Conservation (phyloP, 2,113 vertebrate genomes). For the Hucho hucho region DNA sequence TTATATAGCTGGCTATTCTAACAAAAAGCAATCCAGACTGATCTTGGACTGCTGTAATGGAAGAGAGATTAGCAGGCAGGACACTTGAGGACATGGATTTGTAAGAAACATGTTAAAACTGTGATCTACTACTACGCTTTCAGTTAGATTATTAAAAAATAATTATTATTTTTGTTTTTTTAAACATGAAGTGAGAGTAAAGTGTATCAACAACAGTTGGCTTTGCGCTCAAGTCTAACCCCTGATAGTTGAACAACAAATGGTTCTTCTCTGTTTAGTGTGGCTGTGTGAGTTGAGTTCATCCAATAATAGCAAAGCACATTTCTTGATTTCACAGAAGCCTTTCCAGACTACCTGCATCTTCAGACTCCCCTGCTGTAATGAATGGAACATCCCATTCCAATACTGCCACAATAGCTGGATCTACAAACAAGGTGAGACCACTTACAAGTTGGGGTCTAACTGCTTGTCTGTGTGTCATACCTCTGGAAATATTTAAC, state of each 20-base stretch:
- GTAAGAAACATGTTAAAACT: slow-evolving; percentile 14
- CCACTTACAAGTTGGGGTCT: background rate
- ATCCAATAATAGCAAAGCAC: slow-evolving; percentile 2
- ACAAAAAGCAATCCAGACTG: background rate
- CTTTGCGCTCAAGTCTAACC: background rate
- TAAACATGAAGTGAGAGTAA: slow-evolving; percentile 3
- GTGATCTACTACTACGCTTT: no score
- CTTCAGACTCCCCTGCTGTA: slow-evolving; percentile 42
- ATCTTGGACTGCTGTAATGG: background rate
- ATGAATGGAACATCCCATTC: slow-evolving; percentile 64
- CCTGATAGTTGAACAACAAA: background rate
- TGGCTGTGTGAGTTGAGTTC: background rate
- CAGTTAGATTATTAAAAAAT: no score
- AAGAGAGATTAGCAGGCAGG: background rate
- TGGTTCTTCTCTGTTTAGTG: background rate
- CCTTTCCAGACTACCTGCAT: slow-evolving; percentile 65
- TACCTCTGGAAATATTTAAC: background rate
- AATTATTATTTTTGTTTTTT: background rate
- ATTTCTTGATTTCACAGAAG: slow-evolving; percentile 57
- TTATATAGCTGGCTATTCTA: background rate
- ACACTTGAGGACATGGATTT: slow-evolving; percentile 18
- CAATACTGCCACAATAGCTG: slow-evolving; percentile 29
- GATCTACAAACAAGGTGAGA: slow-evolving; percentile 54
- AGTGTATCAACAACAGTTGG: slow-evolving; percentile 14
- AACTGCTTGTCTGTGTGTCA: background rate